phyloP scores from a whole-genome alignment of 2,113 vertebrate genomes.

The Poicephalus gulielmi region DNA sequence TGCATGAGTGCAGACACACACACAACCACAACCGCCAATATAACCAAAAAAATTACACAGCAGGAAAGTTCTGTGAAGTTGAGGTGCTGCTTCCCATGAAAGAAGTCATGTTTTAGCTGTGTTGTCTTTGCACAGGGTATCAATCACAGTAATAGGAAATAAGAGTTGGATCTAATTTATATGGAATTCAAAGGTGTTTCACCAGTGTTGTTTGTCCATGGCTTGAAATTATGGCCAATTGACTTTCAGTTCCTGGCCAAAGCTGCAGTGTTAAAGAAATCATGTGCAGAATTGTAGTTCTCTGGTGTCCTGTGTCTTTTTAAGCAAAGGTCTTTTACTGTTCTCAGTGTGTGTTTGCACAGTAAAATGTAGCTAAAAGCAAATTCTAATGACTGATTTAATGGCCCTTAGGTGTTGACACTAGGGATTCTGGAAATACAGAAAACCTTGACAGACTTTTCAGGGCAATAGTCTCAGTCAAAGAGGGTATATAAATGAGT shows the following conservation, averaged over 20 bases:
- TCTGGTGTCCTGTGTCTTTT: background rate
- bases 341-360: background rate
- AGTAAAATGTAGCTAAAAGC: background rate
- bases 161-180: background rate
- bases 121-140: background rate
- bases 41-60: background rate
- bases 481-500: background rate
- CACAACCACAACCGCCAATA: background rate
- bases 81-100: background rate
- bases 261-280: background rate
- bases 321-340: background rate
- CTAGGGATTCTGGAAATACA: background rate
- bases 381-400: constrained; percentile 10
- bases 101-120: background rate
- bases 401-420: background rate
- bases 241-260: background rate
- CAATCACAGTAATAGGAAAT: background rate
- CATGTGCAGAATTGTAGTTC: background rate
- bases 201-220: background rate
- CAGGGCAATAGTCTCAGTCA: background rate
- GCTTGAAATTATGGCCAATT: background rate
- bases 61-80: background rate
- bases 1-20: background rate
- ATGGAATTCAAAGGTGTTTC: background rate
- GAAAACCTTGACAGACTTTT: background rate